Base-by-base conservation (phyloP, 2,888 invertebrate species). In the Dasysyrphus tricinctus region DNA sequence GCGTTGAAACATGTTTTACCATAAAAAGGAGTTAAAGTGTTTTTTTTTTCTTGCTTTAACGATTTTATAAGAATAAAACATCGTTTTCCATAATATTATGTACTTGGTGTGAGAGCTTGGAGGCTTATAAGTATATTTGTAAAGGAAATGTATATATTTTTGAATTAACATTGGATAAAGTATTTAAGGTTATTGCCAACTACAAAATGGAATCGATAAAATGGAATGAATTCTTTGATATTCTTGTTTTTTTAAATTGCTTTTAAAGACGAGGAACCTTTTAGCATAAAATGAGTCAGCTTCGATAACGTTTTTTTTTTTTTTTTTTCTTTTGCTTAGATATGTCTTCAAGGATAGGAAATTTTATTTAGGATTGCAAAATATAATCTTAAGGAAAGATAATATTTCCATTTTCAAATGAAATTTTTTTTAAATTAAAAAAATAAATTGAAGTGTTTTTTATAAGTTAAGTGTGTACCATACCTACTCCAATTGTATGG, bases 11-110 rank as follows among this genome's bases (percentile, higher is more conserved):
- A 61, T 61, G 61, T 39, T 61, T 8, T 11, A 14, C 61, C 61
- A 61, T 61, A 24, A 61, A 61, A 14, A 24, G n/a, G 47, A 47
- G 44, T 65, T 47, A 65, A 65, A 65, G 65, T 47, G 47, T 24
- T 24, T 61, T 12, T 19, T 63, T 63, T 44, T 32, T n/a, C n/a
- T n/a, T 2, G 3, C 24, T 24, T 24, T 24, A 24, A 65, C 29
- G 44, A 32, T 47, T 47, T 44, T 2, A 47, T n/a, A 47, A 47
- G 47, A 65, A 47, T 65, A 65, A 65, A 65, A 3, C 44, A 63
- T 65, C 44, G 32, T 47, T 47, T 32, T 32, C n/a, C 32, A 32
- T 32, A 32, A 16, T 65, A 32, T 49, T 47, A 47, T 6, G 19
- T 24, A 51, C 7, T 16, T 51, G 5, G 16, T 19, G 19, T 49